These are phyloP conservation scores for Nyctibius grandis DNA, from an alignment of 2,797 vertebrate species.

Conservation along the genomic window DNA sequence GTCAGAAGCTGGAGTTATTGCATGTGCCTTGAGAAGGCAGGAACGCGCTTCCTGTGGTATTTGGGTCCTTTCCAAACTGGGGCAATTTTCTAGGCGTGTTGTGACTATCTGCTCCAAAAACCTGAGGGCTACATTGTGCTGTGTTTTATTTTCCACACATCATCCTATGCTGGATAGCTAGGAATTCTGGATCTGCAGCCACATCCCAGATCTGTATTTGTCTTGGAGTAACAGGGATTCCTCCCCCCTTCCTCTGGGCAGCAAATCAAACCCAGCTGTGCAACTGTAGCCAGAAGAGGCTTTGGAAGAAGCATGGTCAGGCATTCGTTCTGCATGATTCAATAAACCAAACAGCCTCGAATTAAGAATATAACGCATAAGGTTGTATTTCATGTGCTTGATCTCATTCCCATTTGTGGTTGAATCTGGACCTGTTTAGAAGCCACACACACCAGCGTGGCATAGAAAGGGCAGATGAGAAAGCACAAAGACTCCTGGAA, in stretches of 20 bases:
- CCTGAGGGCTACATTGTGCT: constrained; percentile 25
- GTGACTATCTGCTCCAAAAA: constrained; percentile 45
- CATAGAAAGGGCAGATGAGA: constrained; percentile 18
- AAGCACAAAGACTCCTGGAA: background rate
- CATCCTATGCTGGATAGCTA: constrained; percentile 24
- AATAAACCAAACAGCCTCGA: constrained; percentile 28
- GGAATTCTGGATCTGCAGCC: constrained; percentile 51
- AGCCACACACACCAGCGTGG: constrained; percentile 30
- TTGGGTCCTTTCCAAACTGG: constrained; percentile 35
- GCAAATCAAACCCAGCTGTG: constrained; percentile 62
- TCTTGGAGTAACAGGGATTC: constrained; percentile 51
- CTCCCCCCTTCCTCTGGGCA: constrained; percentile 35
- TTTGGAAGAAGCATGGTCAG: constrained; percentile 41
- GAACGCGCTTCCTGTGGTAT: constrained; percentile 31
- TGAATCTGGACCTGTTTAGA: constrained; percentile 32
- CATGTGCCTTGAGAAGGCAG: constrained; percentile 12
- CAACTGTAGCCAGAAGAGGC: background rate
- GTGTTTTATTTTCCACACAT: constrained; percentile 58
- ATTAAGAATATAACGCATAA: constrained; percentile 29
- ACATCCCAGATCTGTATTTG: constrained; percentile 57
- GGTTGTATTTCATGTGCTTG: constrained; percentile 47
- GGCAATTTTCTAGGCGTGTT: constrained; percentile 47
- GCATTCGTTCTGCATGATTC: constrained; percentile 53
- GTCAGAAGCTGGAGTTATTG: constrained; percentile 25
- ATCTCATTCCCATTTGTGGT: constrained; percentile 10